Evolutionary conservation across 2,113 vertebrate species (phyloP), one percentile per base, ranked within the genome.

Genomic region (Pseudopipra pipra): DNA sequence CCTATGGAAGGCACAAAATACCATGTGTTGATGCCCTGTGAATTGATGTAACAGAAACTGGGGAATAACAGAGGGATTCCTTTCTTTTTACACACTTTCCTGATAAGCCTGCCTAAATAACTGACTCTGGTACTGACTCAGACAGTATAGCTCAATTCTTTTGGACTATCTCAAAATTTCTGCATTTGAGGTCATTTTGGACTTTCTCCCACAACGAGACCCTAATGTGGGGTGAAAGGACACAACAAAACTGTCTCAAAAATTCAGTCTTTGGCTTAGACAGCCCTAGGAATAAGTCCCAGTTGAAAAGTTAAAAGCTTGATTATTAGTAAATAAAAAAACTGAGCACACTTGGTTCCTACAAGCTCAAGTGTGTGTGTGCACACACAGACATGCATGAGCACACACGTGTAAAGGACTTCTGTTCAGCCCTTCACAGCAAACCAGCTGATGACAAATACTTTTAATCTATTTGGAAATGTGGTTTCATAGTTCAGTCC

Each of bases 71-170:
- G 89, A 95, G 77, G 56, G 46, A 77, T 87, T 90, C 35, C 73
- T 49, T 80, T 87, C 47, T 96, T 97, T 96, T 96, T 59, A 90
- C 58, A 72, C 55, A 89, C 75, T 97, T 96, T 96, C 77, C 86
- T 90, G 95, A 95, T 96, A 97, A 97, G 96, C 11, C 58, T 71
- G 91, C 87, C 93, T 87, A 96, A 97, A 95, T 90, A 98, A 96
- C 35, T 87, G 73, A 95, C 94, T 96, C 95, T 90, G 73, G 65
- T 90, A 94, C 88, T 59, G 71, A 93, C 85, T 98, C 92, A 93
- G 80, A 95, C 87, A 97, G 88, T 39, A 72, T 23, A 65, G 82
- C 87, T 96, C 85, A 96, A 91, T 58, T 95, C 70, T 96, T 97
- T 17, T 95, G 93, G 97, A 95, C 95, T 58, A 84, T 61, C 81